Evolutionary conservation across 2,888 invertebrate genomes (phyloP).

Genomic region (Pheosia gnoma): DNA sequence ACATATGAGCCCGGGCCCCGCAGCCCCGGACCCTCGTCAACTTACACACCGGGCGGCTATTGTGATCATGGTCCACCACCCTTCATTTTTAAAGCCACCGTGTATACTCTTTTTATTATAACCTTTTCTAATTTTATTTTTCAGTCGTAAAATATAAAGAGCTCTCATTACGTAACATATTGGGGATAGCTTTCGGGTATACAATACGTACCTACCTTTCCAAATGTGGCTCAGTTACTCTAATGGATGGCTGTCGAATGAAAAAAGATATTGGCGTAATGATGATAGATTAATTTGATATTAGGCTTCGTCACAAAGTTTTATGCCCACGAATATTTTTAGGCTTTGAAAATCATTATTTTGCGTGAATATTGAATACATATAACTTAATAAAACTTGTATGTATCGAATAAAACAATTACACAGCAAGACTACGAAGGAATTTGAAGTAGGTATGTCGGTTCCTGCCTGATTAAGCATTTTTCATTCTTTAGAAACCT

Average conservation of each 20-base stretch:
- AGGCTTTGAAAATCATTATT: no score
- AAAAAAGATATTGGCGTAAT: neutral
- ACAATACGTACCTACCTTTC: neutral
- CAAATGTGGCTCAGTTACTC: neutral
- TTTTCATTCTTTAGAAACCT: no score
- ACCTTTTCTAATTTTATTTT: neutral
- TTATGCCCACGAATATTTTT: no score
- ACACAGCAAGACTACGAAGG: no score
- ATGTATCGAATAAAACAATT: no score
- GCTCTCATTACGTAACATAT: neutral
- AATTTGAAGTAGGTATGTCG: no score
- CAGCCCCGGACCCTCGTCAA: conserved; percentile 25
- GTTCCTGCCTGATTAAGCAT: no score
- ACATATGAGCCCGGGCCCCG: conserved; percentile 16
- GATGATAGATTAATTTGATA: neutral
- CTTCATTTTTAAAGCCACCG: conserved; percentile 20
- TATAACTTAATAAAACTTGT: no score
- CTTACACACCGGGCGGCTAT: conserved; percentile 20
- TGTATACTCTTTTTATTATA: conserved; percentile 13
- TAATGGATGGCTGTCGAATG: neutral
- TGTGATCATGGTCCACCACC: conserved; percentile 16
- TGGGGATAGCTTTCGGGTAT: neutral
- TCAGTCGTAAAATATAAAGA: neutral
- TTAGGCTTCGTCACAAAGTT: no score
- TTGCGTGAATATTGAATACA: no score